Percentiles rank a stretch among this genome's conserved stretches.
Conservation (phyloP, 2,113 vertebrate genomes). For the Lagopus muta region DNA sequence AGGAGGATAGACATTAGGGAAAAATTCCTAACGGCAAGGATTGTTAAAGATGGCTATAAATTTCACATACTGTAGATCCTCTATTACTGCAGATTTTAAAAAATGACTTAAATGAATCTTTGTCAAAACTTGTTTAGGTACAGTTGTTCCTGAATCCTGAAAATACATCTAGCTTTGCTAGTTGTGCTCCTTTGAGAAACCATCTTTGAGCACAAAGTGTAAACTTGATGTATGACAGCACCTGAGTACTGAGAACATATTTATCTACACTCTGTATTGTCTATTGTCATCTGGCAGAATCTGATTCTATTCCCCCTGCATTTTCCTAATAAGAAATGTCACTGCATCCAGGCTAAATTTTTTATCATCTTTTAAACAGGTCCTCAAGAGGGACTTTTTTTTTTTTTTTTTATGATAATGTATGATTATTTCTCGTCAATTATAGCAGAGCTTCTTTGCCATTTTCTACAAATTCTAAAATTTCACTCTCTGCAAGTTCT, state of each 20-base stretch:
- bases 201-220: background rate
- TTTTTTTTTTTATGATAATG: background rate
- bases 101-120: background rate
- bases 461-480: background rate
- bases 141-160: background rate
- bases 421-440: background rate
- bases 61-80: background rate
- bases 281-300: background rate
- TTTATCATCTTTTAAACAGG: background rate
- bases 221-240: background rate
- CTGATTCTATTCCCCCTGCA: background rate
- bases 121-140: background rate
- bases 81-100: accelerated
- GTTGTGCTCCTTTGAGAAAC: background rate
- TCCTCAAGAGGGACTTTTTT: background rate
- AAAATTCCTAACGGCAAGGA: background rate
- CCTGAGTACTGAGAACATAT: background rate
- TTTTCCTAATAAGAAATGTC: background rate
- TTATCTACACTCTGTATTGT: background rate
- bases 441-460: background rate
- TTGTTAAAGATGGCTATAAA: background rate
- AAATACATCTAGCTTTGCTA: background rate
- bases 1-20: background rate
- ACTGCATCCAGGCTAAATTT: background rate
- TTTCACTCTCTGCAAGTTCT: no score